Percentiles rank a stretch among this genome's conserved stretches.
These are phyloP conservation scores for Chrysochloris asiatica DNA, from an alignment of 2,113 vertebrate species.

Conservation along the genomic window DNA sequence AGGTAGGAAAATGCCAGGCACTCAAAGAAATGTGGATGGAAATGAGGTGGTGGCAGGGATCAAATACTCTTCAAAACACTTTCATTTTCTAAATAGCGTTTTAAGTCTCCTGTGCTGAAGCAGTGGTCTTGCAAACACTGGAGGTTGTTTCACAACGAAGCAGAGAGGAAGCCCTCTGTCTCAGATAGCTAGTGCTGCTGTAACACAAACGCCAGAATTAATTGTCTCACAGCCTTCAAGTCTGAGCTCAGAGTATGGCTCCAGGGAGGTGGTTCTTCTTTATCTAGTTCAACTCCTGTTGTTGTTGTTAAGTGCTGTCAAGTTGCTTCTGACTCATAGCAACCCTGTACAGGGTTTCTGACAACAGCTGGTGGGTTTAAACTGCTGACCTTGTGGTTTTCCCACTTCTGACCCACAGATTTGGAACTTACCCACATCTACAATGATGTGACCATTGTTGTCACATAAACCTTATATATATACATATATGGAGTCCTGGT, in stretches of 20 bases:
- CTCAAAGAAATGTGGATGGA: background rate
- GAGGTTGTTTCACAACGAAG: background rate
- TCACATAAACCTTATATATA: too few species aligned
- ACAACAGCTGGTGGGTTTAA: too few species aligned
- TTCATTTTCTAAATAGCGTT: fast-evolving
- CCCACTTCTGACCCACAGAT: too few species aligned
- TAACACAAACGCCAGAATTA: background rate
- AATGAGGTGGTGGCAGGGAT: fast-evolving
- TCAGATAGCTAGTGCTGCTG: background rate
- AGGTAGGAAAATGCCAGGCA: fast-evolving
- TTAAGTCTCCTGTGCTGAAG: background rate
- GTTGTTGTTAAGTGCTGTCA: too few species aligned
- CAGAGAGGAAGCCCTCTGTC: background rate
- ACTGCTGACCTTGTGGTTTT: too few species aligned
- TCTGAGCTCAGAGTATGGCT: background rate
- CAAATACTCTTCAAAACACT: background rate
- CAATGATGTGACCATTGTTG: too few species aligned
- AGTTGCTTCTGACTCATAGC: too few species aligned
- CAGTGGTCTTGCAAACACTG: fast-evolving
- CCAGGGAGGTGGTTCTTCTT: background rate
- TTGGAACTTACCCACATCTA: too few species aligned
- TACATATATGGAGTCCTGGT: too few species aligned
- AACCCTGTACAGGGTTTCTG: too few species aligned
- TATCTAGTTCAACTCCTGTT: background rate
- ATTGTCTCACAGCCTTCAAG: background rate